Evolutionary conservation across 2,797 vertebrate species (phyloP), one percentile per base, ranked within the genome.

Genomic region (Crenuchus spilurus): DNA sequence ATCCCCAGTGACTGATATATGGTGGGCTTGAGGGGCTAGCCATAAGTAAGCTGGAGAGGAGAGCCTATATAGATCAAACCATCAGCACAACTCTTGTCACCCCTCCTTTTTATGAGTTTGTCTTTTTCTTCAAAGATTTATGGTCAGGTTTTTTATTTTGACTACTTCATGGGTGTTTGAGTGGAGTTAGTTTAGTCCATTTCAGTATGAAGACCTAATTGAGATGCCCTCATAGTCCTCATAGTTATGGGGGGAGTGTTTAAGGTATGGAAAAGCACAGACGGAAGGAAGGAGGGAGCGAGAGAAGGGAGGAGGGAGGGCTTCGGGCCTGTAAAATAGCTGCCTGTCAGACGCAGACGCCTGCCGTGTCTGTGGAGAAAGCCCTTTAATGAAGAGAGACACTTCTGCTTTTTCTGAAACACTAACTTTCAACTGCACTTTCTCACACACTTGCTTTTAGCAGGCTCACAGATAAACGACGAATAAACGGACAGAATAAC

Each of bases 61-160:
- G 69, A 71, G 58, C 55, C 61, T 75, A 57, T 70, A 79, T 75
- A 77, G 82, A 81, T 83, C 82, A 83, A 58, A 35, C 68, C 86
- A 90, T 87, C 87, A 88, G 80, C 85, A 75, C 81, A 79, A 84
- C 84, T 86, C 85, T 80, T 86, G 86, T 88, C 88, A 87, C 85
- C 84, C 83, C 82, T 84, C 80, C 85, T 77, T 80, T 92, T 90
- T 82, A 90, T 83, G 84, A 87, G 86, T 85, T 85, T 86, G 82
- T 84, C 89, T 84, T 74, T 62, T 52, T 35, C 49, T 51, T 48
- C 49, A 84, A 87, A 81, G 85, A 91, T 92, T 93, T 91, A 92
- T 86, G 84, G 87, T 81, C 75, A 85, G 84, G 87, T 90, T 87
- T 86, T 61, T 73, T 44, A 83, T 87, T 86, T 61, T 73, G 41